These are phyloP conservation scores for Pelodytes ibericus DNA, from an alignment of 2,797 vertebrate genomes.

Conservation along the genomic window DNA sequence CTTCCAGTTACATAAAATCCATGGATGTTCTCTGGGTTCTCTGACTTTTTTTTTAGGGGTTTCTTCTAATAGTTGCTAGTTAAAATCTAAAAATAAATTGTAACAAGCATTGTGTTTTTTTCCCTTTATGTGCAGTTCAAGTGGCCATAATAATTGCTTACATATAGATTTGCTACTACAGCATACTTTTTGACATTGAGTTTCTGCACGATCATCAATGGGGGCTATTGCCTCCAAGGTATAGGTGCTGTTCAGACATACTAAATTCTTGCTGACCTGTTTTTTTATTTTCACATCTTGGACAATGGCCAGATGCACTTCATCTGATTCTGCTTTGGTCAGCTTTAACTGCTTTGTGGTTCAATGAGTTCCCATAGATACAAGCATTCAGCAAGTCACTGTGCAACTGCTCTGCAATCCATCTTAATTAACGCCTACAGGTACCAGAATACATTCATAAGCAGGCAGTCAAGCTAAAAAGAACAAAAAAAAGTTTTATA, in stretches of 20 bases:
- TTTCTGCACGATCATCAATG: not conserved
- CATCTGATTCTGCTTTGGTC: conserved; percentile 6
- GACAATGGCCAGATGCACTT: conserved; percentile 7
- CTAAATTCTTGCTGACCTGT: not conserved
- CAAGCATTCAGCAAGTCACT: conserved; percentile 11
- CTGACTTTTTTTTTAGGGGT: too few species aligned
- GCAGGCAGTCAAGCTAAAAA: conserved; percentile 2
- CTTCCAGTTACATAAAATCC: too few species aligned
- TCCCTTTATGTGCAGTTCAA: too few species aligned
- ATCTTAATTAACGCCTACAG: conserved; percentile 7
- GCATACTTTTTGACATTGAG: not conserved
- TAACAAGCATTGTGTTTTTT: too few species aligned
- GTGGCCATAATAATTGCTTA: too few species aligned
- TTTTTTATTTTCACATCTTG: not conserved
- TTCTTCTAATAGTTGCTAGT: too few species aligned
- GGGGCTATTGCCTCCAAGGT: conserved; percentile 1
- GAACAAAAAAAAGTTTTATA: not conserved
- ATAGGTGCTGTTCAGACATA: not conserved
- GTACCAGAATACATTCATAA: not conserved
- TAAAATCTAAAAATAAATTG: too few species aligned
- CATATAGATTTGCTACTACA: not conserved
- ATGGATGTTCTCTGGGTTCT: too few species aligned
- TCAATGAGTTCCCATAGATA: not conserved
- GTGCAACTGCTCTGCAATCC: not conserved
- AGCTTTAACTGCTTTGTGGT: not conserved